phyloP scores from a whole-genome alignment of 2,888 invertebrate genomes.

The Lobophora halterata region DNA sequence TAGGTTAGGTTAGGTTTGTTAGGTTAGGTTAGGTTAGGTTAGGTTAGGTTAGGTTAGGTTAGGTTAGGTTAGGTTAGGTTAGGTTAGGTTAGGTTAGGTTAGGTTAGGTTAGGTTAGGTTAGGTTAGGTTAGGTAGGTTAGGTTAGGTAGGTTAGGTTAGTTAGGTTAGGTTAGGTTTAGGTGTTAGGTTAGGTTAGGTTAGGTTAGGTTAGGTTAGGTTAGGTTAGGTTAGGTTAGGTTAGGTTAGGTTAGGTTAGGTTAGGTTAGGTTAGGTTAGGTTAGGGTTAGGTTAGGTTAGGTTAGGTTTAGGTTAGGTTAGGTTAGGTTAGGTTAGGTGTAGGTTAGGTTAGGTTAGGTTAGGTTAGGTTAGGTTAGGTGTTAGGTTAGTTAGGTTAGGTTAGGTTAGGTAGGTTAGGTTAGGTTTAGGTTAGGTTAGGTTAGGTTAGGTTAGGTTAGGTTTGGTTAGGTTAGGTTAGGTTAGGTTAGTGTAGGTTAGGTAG shows the following conservation, averaged over 20 bases:
- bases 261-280: slow-evolving; percentile 28
- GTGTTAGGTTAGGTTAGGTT: slow-evolving; percentile 26
- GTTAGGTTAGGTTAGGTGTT: slow-evolving; percentile 15
- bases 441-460: slow-evolving; percentile 2
- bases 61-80: slow-evolving; percentile 18
- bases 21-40: slow-evolving; percentile 6
- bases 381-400: slow-evolving; percentile 12
- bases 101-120: slow-evolving; percentile 26
- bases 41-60: slow-evolving; percentile 17
- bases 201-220: slow-evolving; percentile 24
- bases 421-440: slow-evolving; percentile 12
- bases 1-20: slow-evolving; percentile 17
- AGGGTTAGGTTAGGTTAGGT: slow-evolving; percentile 27
- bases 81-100: slow-evolving; percentile 26
- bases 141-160: too few species aligned
- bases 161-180: slow-evolving; percentile 20
- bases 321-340: slow-evolving; percentile 28
- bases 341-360: slow-evolving; percentile 17
- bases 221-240: slow-evolving; percentile 31
- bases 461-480: slow-evolving; percentile 2
- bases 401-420: too few species aligned
- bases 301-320: slow-evolving; percentile 25
- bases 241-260: slow-evolving; percentile 26
- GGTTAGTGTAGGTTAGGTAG: too few species aligned
- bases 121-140: slow-evolving; percentile 26